Evolutionary conservation across 2,888 invertebrate genomes (phyloP), one percentile per base, ranked within the genome.

Genomic region (Agrotis segetum): DNA sequence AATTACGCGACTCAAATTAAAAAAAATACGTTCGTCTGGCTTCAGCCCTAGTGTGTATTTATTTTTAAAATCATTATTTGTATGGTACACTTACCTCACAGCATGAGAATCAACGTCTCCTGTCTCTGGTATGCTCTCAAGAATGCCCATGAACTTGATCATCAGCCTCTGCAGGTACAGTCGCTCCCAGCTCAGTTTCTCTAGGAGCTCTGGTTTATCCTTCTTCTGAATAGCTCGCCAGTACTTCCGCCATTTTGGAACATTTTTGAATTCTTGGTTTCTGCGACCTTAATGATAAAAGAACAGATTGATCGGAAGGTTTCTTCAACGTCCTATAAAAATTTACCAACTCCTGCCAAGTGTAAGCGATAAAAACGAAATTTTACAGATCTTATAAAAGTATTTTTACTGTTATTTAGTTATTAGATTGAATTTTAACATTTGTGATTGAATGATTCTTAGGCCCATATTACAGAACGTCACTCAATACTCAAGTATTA

Each of bases 141-240:
- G 92, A 72, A 98, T 97, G 17, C 96, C 94, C 94, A 99, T 97
- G 91, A 99, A 99, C 91, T 98, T 98, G 73, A 98, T 97, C 96
- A 99, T 98, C 44, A 99, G 96, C 63, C 97, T 96, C 90, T 96
- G 98, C 75, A 99, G 94, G 93, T 99, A 99, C 67, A 97, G 97
- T 56, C 99, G 96, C 90, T 99, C 99, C 98, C 99, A 99, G 60
- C 97, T 97, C 17, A 98, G 90, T 84, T 97, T 97, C 1, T 98
- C 97, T 70, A 97, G 94, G 71, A 96, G 91, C 67, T 98, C 97
- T 0, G 97, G 97, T 82, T 97, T 97, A 88, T 99, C 98, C 87
- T 98, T 98, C 90, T 99, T 99, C 87, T 98, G 97, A 66, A 99
- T 97, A 7, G 98, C 97, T 76, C 98, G 98, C 98, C 99, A 99